These are phyloP conservation scores for Holacanthus passer DNA, from an alignment of 2,113 vertebrate species.

Conservation along the genomic window DNA sequence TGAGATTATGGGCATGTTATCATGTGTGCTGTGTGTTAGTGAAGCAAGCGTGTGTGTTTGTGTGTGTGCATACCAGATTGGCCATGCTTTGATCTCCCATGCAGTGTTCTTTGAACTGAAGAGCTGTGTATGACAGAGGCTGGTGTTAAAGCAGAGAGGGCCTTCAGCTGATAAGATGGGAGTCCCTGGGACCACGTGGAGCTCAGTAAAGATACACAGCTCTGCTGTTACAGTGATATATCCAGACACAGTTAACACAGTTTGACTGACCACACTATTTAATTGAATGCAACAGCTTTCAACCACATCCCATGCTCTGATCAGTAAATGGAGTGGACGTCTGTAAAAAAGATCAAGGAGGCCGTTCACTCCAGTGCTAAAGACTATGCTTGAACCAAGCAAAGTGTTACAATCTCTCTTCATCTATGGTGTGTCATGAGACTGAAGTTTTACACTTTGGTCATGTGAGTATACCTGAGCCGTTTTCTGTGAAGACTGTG, in stretches of 20 bases:
- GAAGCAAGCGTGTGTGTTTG: constrained; percentile 53
- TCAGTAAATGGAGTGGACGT: background rate
- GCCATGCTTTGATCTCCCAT: constrained; percentile 77
- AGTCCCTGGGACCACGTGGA: constrained; percentile 35
- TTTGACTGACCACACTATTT: background rate
- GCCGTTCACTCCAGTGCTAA: background rate
- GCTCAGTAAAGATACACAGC: constrained; percentile 28
- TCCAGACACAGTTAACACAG: background rate
- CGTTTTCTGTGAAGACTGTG: background rate
- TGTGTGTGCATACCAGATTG: constrained; percentile 64
- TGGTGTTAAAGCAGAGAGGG: constrained; percentile 67
- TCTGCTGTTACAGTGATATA: background rate
- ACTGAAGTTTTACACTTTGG: background rate
- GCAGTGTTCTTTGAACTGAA: constrained; percentile 79
- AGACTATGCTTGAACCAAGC: background rate
- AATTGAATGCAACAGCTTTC: background rate
- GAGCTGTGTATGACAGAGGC: constrained; percentile 65
- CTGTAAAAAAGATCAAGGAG: background rate
- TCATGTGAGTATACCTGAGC: background rate
- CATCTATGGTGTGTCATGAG: background rate
- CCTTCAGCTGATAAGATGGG: constrained; percentile 70
- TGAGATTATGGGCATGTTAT: constrained; percentile 73
- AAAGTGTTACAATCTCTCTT: background rate
- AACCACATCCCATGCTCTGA: background rate
- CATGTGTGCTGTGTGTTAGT: constrained; percentile 65